Conservation (phyloP, 2,113 vertebrate species). For the Dryoscopus gambensis region DNA sequence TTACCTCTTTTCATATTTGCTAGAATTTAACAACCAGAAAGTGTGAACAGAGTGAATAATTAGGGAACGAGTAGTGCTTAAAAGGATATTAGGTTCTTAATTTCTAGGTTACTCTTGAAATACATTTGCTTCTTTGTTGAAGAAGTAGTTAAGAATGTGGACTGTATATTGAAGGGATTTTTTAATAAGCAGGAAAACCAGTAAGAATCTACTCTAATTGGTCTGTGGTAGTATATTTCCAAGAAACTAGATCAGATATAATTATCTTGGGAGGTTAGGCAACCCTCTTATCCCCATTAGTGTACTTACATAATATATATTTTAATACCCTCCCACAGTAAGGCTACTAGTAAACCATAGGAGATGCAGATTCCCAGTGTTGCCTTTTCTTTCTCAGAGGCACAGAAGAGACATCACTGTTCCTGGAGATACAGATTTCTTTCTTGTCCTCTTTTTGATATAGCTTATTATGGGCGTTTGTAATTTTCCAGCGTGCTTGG, state of each 20-base stretch:
- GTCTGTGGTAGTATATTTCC: slow-evolving; percentile 29
- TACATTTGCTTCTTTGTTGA: not conserved
- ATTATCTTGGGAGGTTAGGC: slow-evolving; percentile 12
- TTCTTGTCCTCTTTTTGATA: not conserved
- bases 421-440: not conserved
- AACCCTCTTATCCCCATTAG: slow-evolving; percentile 32
- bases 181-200: not conserved
- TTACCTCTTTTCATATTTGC: not conserved
- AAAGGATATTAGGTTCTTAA: not conserved
- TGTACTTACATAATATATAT: slow-evolving; percentile 27
- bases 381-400: not conserved
- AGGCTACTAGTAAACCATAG: not conserved
- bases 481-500: not conserved
- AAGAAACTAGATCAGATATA: slow-evolving; percentile 31
- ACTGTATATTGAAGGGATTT: not conserved
- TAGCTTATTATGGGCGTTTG: not conserved
- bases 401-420: not conserved
- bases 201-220: not conserved
- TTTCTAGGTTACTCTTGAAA: not conserved
- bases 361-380: not conserved
- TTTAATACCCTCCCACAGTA: slow-evolving; percentile 32
- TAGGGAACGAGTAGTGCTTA: not conserved
- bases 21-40: not conserved
- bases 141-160: not conserved
- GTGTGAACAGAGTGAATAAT: not conserved